phyloP scores from a whole-genome alignment of 2,797 vertebrate genomes.

The Acanthopagrus latus region DNA sequence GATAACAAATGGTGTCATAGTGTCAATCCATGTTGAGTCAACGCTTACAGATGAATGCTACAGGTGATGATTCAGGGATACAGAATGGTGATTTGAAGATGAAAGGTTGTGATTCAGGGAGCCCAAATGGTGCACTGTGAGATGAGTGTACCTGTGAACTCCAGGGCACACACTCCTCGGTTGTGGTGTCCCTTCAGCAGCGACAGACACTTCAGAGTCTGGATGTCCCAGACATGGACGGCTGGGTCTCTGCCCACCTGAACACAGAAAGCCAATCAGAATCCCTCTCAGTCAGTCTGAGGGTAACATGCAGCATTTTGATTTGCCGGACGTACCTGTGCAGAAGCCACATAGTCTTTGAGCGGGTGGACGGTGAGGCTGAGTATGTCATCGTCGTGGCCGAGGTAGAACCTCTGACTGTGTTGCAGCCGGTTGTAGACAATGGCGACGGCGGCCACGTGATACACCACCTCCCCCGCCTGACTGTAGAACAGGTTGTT shows the following conservation, averaged over 20 bases:
- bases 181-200: constrained; percentile 94
- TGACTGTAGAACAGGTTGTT: constrained; percentile 98
- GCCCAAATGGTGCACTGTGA: no score
- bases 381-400: constrained; percentile 96
- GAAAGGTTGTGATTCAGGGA: no score
- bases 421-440: constrained; percentile 93
- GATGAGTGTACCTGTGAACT: constrained; percentile 91
- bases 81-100: no score
- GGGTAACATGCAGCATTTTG: accelerated
- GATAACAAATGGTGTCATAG: no score
- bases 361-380: constrained; percentile 92
- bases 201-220: constrained; percentile 94
- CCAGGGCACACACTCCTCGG: constrained; percentile 93
- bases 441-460: constrained; percentile 92
- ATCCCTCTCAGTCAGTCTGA: neutral
- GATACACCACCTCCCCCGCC: constrained; percentile 93
- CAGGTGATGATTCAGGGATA: no score
- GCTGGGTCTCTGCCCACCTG: constrained; percentile 96
- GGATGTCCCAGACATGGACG: constrained; percentile 95
- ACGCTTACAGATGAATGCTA: no score
- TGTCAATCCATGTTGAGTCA: no score
- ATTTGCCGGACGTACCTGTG: constrained; percentile 85
- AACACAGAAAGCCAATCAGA: constrained; percentile 48
- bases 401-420: constrained; percentile 93
- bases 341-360: constrained; percentile 94